Evolutionary conservation across 2,888 invertebrate genomes (phyloP), one percentile per base, ranked within the genome.

Genomic region (Ashinkailepas kermadecensis): DNA sequence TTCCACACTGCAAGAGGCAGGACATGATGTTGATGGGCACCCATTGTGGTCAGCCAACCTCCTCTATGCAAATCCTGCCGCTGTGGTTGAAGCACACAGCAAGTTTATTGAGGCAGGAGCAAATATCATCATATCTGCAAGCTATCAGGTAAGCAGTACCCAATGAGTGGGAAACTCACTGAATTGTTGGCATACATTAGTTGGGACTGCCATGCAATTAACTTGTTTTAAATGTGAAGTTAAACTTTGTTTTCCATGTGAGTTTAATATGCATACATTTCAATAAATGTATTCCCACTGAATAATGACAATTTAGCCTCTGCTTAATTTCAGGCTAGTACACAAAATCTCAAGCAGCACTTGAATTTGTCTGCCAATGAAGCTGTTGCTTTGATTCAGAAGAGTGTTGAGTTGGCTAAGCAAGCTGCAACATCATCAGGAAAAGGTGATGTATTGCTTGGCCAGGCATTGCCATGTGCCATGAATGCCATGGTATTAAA

Each of bases 21-120:
- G 78, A 15, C 90, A 92, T 84, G 91, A 91, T 81, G 92, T 95
- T 82, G 94, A 95, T 86, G 93, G 93, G 0, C 95, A 96, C 87
- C 95, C 95, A 0, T 88, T 97, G 62, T 97, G 96, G 96, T 95
- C 94, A 86, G 93, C 95, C 8, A 90, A 93, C 82, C 93, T 94
- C 86, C 90, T 96, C 83, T 90, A 92, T 82, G 93, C 93, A 2
- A 90, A 95, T 87, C 94, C 94, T 2, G 90, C 93, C 15, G 94
- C 94, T 81, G 92, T 96, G 81, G 90, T 93, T 83, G 90, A 91
- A 85, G 93, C 94, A 0, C 96, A 96, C 88, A 88, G 93, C 85
- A 95, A 93, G 86, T 95, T 90, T 85, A 85, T 89, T 88, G 85
- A 89, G 92, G 95, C 94, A 86, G 97, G 97, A 39, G 93, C 96